Evolutionary conservation across 2,113 vertebrate species (phyloP).

Genomic region (Trogon melanurus): DNA sequence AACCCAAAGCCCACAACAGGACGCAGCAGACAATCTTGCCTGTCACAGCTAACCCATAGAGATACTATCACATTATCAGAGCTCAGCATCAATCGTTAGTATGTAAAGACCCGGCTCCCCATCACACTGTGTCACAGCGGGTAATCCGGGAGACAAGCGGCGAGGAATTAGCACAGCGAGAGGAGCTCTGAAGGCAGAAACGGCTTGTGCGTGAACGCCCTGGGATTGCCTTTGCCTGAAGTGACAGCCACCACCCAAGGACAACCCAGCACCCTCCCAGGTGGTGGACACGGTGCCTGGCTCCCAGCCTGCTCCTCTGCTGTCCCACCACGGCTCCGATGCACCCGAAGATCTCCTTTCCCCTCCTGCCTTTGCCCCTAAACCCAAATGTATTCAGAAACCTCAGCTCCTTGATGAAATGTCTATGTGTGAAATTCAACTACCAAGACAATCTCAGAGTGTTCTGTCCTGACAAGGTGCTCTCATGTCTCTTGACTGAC

Average conservation of each 20-base stretch:
- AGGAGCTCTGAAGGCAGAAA: background rate
- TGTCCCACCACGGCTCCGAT: background rate
- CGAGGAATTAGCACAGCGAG: background rate
- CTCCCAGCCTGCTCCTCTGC: background rate
- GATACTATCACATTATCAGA: background rate
- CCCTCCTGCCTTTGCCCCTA: background rate
- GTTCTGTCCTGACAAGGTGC: background rate
- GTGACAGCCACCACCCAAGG: background rate
- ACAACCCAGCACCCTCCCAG: no score
- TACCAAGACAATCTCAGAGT: background rate
- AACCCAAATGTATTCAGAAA: background rate
- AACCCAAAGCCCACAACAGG: background rate
- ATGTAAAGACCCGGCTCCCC: background rate
- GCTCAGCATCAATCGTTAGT: background rate
- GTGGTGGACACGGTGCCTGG: background rate
- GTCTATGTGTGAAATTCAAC: background rate
- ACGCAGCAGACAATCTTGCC: background rate
- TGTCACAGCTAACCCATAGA: rapidly evolving
- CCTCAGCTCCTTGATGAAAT: background rate
- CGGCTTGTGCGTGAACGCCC: background rate
- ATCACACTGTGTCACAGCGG: background rate
- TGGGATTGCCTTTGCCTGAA: background rate
- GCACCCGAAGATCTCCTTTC: background rate
- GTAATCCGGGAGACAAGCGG: rapidly evolving
- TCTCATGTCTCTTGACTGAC: background rate